phyloP scores from a whole-genome alignment of 2,113 vertebrate genomes.

The Microtus richardsoni region DNA sequence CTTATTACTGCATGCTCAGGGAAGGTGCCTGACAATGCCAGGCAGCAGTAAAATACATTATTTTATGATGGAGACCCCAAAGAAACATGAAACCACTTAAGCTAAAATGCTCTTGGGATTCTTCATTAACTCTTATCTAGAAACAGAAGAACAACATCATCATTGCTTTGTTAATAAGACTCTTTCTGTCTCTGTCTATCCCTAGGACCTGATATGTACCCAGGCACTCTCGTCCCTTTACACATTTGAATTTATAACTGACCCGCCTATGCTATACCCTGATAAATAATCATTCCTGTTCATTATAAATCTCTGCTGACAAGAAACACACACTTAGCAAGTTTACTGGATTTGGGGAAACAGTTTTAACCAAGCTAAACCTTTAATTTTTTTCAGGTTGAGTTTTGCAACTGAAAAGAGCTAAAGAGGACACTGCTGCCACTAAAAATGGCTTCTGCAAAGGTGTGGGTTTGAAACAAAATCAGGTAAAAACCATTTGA shows the following conservation, averaged over 20 bases:
- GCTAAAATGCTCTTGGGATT: neutral
- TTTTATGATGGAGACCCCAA: neutral
- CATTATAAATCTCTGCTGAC: neutral
- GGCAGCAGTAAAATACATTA: neutral
- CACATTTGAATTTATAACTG: neutral
- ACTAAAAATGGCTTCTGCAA: neutral
- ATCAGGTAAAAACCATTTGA: neutral
- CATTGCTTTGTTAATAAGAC: neutral
- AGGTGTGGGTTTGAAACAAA: neutral
- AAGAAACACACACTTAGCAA: neutral
- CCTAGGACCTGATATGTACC: neutral
- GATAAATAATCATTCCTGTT: neutral
- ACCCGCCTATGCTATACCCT: neutral
- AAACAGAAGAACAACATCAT: neutral
- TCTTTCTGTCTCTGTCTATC: neutral
- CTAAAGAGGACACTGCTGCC: neutral
- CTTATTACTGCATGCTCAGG: neutral
- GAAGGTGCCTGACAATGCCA: neutral
- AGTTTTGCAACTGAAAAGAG: neutral
- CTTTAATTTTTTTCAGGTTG: neutral
- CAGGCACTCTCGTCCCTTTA: neutral
- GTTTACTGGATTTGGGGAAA: neutral
- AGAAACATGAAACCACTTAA: conserved; percentile 7
- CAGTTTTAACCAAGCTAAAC: neutral
- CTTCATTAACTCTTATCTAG: conserved; percentile 28